Base-by-base conservation (phyloP, 2,888 invertebrate genomes). In the Metacarcinus magister region DNA sequence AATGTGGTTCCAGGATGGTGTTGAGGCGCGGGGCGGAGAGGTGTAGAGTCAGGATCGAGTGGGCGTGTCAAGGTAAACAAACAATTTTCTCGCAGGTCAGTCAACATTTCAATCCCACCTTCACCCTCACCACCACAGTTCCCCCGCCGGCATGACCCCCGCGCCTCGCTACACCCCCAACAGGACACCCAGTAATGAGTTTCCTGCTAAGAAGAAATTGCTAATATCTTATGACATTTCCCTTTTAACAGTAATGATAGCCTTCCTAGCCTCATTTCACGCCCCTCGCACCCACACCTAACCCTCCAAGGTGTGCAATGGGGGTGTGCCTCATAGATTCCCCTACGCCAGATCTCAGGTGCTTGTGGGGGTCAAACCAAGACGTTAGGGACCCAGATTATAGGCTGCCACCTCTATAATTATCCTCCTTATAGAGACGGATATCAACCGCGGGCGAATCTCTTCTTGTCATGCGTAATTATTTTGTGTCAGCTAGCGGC, bases 221-320 rank as follows among this genome's bases (percentile, higher is more conserved):
- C 93, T 93, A 93, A 93, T 93, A 75, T 93, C 93, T 93, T 43
- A 23, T 75, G 93, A 93, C 93, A 93, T 93, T 93, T 93, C 93
- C 93, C 75, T 93, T 93, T 93, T 75, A 93, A 93, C 67, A 43
- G 48, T 93, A 93, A 93, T 75, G 75, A 93, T 48, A 93, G 93
- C 44, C 93, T 54, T 92, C 32, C 5, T 28, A 82, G 82, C 82
- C 82, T 82, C 82, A 82, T 82, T 82, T 82, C 82, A 82, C 82
- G 82, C 82, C 82, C 28, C 32, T 82, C 82, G 82, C 82, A 82
- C 82, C 82, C 32, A 82, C 82, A 82, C 82, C 23, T 67, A 5
- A 28, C 82, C 28, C 8, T 82, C 32, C 28, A 32, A 32, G 82
- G 82, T 82, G 82, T 82, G 82, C 82, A 82, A 32, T 32, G 82